Evolutionary conservation across 2,113 vertebrate species (phyloP).

Genomic region (Okapia johnstoni): DNA sequence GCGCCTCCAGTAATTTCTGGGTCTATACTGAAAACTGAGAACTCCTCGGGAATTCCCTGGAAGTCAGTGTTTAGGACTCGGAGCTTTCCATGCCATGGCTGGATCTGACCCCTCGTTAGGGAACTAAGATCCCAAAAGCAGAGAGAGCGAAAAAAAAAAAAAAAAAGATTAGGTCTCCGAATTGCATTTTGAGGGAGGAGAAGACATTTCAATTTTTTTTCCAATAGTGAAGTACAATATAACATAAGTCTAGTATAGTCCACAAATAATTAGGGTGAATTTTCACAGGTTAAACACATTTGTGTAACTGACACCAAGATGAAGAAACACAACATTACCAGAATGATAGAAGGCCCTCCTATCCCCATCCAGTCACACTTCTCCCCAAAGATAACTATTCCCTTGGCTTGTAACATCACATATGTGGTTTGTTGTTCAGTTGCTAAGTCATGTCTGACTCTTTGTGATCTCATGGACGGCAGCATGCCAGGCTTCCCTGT

Average conservation of each 20-base stretch:
- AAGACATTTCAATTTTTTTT: background rate
- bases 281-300: background rate
- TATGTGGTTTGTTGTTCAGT: background rate
- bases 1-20: background rate
- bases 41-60: background rate
- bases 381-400: background rate
- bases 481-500: rapidly evolving
- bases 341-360: background rate
- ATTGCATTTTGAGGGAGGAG: background rate
- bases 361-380: background rate
- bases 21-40: background rate
- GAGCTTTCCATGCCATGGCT: background rate
- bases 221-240: background rate
- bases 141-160: rapidly evolving
- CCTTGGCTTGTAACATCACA: background rate
- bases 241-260: background rate
- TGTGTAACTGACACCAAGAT: background rate
- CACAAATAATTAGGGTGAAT: background rate
- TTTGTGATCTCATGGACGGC: rapidly evolving
- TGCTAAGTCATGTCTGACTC: background rate
- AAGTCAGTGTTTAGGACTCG: background rate
- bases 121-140: background rate
- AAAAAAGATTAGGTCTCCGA: background rate
- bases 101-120: background rate
- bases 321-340: background rate